These are phyloP conservation scores for Protophormia terraenovae DNA, from an alignment of 2,888 invertebrate species.

Conservation along the genomic window DNA sequence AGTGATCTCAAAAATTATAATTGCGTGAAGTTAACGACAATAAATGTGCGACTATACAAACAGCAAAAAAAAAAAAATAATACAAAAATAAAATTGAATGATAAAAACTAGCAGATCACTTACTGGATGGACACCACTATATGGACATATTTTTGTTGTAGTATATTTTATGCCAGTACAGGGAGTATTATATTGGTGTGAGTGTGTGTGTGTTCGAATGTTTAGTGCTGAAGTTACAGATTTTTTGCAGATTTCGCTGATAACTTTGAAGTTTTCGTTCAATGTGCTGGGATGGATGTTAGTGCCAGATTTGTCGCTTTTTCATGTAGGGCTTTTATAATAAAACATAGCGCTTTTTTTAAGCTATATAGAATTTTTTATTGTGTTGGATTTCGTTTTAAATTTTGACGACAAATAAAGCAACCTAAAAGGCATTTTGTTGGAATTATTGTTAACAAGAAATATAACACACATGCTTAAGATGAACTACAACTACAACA, in stretches of 20 bases:
- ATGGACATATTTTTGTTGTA: constrained; percentile 19
- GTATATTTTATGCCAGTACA: neutral
- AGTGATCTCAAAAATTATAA: constrained; percentile 69
- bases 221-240: constrained; percentile 44
- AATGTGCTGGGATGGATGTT: constrained; percentile 73
- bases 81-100: constrained; percentile 11
- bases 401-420: constrained; percentile 66
- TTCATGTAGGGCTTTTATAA: constrained; percentile 66
- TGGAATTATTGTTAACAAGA: constrained; percentile 80
- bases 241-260: constrained; percentile 75
- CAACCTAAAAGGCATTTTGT: constrained; percentile 74
- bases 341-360: constrained; percentile 16
- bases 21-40: constrained; percentile 65
- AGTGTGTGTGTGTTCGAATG: constrained; percentile 27
- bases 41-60: constrained; percentile 55
- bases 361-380: constrained; percentile 6
- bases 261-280: constrained; percentile 80
- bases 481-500: constrained; percentile 43
- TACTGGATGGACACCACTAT: constrained; percentile 30
- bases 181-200: too few relatives aligned
- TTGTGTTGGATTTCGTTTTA: constrained; percentile 53
- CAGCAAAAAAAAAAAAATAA: neutral
- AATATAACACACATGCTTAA: constrained; percentile 64
- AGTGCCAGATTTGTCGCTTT: constrained; percentile 80
- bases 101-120: constrained; percentile 44